phyloP scores from a whole-genome alignment of 2,797 vertebrate species.

The Garrulus glandarius region DNA sequence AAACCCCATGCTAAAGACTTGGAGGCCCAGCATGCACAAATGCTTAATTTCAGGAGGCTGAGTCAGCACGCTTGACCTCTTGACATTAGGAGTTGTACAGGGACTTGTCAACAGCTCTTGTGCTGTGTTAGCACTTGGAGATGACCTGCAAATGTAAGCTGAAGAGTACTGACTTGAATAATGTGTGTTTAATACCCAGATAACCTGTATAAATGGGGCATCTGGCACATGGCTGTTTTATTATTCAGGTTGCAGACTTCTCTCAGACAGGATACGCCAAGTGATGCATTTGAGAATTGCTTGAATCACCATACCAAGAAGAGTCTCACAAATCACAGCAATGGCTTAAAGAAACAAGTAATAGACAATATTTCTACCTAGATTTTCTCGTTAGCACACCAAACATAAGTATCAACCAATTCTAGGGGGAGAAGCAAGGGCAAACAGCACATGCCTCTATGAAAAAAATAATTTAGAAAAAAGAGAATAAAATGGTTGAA shows the following conservation, averaged over 20 bases:
- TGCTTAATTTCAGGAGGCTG: slow-evolving; percentile 1
- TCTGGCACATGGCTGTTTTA: background rate
- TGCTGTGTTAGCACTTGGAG: slow-evolving; percentile 17
- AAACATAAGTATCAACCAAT: background rate
- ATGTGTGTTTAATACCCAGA: background rate
- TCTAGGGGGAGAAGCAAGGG: background rate
- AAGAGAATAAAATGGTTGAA: background rate
- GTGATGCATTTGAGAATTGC: background rate
- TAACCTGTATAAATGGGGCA: background rate
- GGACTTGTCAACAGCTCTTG: slow-evolving; percentile 50
- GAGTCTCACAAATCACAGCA: background rate
- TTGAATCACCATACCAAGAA: background rate
- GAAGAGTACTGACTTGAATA: slow-evolving; percentile 14
- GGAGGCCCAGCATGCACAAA: background rate
- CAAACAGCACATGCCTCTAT: background rate
- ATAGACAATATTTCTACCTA: background rate
- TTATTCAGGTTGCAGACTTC: background rate
- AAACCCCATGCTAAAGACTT: background rate
- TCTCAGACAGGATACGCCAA: background rate
- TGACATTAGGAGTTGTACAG: background rate
- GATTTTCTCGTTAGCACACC: background rate
- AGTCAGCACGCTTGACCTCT: slow-evolving; percentile 39
- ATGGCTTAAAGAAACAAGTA: background rate
- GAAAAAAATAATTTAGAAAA: background rate
- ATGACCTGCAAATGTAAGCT: background rate